Percentiles rank a stretch among this genome's conserved stretches.
Conservation (phyloP, 1,140 invertebrate genomes). For the Piezodorus guildinii region DNA sequence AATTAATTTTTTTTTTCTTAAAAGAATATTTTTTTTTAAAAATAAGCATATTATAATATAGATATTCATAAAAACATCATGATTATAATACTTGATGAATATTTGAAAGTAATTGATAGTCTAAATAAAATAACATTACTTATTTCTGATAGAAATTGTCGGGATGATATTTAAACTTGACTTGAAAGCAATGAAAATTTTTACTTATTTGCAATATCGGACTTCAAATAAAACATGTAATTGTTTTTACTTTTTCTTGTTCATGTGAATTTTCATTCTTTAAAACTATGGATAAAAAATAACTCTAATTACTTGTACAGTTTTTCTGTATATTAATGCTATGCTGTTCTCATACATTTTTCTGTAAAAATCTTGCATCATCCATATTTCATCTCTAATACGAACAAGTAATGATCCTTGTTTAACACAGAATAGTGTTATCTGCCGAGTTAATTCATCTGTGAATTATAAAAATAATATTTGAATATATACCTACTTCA, state of each 20-base stretch:
- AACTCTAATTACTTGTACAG: constrained; percentile 55
- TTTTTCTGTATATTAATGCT: constrained; percentile 95
- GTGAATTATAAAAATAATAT: constrained; percentile 10
- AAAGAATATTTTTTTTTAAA: too few species aligned
- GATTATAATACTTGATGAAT: too few species aligned
- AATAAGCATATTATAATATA: too few species aligned
- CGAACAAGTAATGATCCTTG: constrained; percentile 83
- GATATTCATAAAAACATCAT: too few species aligned
- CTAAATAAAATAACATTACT: too few species aligned
- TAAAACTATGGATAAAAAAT: neutral
- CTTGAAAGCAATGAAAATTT: neutral
- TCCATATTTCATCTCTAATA: constrained; percentile 87
- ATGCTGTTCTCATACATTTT: constrained; percentile 94
- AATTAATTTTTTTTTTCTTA: too few species aligned
- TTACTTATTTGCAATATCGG: neutral
- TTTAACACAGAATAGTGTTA: constrained; percentile 95
- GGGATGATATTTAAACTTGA: neutral
- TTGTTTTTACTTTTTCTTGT: neutral
- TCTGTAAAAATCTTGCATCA: constrained; percentile 91
- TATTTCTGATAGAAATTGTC: neutral
- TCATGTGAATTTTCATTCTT: neutral
- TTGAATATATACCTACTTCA: neutral
- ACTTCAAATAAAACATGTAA: neutral
- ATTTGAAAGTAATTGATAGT: too few species aligned
- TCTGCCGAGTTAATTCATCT: constrained; percentile 89